These are phyloP conservation scores for Siniperca obscura DNA, from an alignment of 2,797 vertebrate genomes.

Conservation along the genomic window DNA sequence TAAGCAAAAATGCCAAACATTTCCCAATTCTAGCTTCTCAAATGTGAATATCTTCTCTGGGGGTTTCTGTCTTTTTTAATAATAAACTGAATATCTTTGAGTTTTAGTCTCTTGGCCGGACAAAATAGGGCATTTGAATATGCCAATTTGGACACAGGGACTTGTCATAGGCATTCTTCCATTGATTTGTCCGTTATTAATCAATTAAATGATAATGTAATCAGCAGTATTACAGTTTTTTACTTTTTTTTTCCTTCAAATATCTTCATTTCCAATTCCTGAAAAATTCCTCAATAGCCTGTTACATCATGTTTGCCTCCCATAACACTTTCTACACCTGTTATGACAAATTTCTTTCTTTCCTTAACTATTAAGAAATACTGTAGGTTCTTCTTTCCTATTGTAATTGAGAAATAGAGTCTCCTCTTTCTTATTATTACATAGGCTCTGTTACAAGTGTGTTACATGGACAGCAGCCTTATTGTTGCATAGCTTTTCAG, in stretches of 20 bases:
- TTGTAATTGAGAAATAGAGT: slow-evolving; percentile 14
- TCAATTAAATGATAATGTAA: neutral
- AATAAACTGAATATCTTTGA: neutral
- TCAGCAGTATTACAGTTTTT: neutral
- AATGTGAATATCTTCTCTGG: neutral
- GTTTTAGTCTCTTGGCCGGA: neutral
- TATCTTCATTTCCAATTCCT: neutral
- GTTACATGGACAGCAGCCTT: neutral
- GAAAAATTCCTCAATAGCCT: neutral
- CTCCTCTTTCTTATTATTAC: slow-evolving; percentile 21
- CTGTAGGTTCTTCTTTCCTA: neutral
- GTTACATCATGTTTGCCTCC: slow-evolving; percentile 9
- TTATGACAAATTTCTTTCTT: neutral
- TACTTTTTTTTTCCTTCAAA: too few relatives aligned
- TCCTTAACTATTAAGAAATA: slow-evolving; percentile 3
- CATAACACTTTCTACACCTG: neutral
- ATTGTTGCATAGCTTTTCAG: slow-evolving; percentile 22
- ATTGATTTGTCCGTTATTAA: neutral
- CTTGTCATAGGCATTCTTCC: neutral
- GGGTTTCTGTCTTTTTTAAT: neutral
- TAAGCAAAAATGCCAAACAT: too few relatives aligned
- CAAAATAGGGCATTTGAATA: fast-evolving
- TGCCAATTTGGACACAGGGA: neutral
- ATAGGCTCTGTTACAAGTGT: neutral
- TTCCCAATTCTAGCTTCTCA: neutral